Base-by-base conservation (phyloP, 2,797 vertebrate species). In the Channallabes apus region DNA sequence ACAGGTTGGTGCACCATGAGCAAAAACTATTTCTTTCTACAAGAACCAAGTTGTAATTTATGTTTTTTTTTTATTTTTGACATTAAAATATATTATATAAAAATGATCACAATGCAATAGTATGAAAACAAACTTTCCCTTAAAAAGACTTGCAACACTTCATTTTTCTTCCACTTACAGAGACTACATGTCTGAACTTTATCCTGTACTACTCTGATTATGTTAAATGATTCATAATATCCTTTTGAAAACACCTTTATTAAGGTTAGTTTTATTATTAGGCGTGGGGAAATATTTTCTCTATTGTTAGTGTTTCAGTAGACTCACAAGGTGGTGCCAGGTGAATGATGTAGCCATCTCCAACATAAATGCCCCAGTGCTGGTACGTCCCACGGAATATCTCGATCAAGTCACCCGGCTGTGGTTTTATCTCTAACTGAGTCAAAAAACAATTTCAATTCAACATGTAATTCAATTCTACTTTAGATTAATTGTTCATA, bases 301-400 rank as follows among this genome's bases (percentile, higher is more conserved):
- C 8, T 46, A 46, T 46, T 27, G 8, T n/a, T 41, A 4, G 3
- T 38, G 4, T 72, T 1, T 35, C 1, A 35, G 14, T 24, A 22
- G 17, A 82, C 94, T 95, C 85, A 96, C 95, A 91, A 6, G 94
- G 92, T 1, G 95, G 93, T 14, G 94, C 93, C 86, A 97, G 84
- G 86, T 96, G 96, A 86, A 96, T 91, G 29, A 96, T 89, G 0
- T 77, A 94, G 62, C 94, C 95, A 1, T 95, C 87, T 0, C 95
- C 96, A 9, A 96, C 88, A 61, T 96, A 96, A 51, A 96, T 85
- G 3, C 92, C 96, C 95, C 95, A 96, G 89, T 96, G 96, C 72
- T 95, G 93, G 73, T 96, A 96, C 4, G 82, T 38, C 2, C 92
- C 89, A 9, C 95, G 91, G 79, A 90, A 92, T 69, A 96, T 93